Percentiles rank a stretch among this genome's conserved stretches.
These are phyloP conservation scores for Edolisoma coerulescens DNA, from an alignment of 2,113 vertebrate species.

Conservation along the genomic window DNA sequence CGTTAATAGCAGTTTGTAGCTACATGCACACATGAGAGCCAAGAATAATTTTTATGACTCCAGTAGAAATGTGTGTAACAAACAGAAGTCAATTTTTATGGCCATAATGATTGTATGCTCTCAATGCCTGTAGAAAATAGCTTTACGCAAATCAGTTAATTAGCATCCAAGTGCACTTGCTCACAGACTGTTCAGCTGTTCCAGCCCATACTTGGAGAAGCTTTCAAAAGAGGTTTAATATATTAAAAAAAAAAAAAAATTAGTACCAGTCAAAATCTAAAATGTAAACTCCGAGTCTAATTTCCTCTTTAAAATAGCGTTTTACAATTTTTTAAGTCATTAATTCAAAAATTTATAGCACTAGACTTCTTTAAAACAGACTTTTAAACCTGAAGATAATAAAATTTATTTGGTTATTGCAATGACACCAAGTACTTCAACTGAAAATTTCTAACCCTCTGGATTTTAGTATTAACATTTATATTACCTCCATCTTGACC, in stretches of 20 bases:
- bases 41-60: slow-evolving; percentile 71
- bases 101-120: slow-evolving; percentile 62
- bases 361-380: not conserved
- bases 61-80: slow-evolving; percentile 62
- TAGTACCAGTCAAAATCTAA: not conserved
- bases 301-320: not conserved
- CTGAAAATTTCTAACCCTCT: slow-evolving; percentile 1
- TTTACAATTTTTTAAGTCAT: not conserved
- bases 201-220: not conserved
- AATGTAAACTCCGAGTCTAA: not conserved
- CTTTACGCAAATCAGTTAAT: slow-evolving; percentile 68
- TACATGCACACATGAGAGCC: slow-evolving; percentile 54
- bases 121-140: slow-evolving; percentile 71
- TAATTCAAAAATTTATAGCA: not conserved
- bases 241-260: not conserved
- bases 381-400: not conserved
- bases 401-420: not conserved
- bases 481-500: not conserved
- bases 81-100: slow-evolving; percentile 78
- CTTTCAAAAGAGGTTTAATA: slow-evolving; percentile 5
- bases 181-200: slow-evolving; percentile 58
- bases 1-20: slow-evolving; percentile 61
- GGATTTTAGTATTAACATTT: slow-evolving; percentile 27
- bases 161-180: slow-evolving; percentile 51
- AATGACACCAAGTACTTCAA: not conserved